Evolutionary conservation across 1,140 invertebrate species (phyloP).

Genomic region (Cepaea nemoralis): DNA sequence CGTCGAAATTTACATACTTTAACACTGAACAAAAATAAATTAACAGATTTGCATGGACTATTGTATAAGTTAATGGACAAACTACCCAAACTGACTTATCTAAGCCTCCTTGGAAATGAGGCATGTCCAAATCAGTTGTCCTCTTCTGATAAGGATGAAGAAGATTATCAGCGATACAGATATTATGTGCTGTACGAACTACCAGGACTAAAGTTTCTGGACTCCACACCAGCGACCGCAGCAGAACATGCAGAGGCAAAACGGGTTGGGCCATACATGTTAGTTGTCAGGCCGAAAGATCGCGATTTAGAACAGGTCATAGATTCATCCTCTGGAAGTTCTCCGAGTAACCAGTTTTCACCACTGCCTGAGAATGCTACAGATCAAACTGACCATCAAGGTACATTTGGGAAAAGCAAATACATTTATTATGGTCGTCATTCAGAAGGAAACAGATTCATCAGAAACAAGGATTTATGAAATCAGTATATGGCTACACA

Average conservation of each 20-base stretch:
- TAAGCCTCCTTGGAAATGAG: constrained; percentile 86
- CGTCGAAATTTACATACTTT: constrained; percentile 81
- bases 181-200: constrained; percentile 80
- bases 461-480: constrained; percentile 85
- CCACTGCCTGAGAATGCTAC: neutral
- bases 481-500: neutral
- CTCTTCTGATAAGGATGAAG: constrained; percentile 82
- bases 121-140: constrained; percentile 88
- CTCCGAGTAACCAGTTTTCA: neutral
- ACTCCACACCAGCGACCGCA: constrained; percentile 71
- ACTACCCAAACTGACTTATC: constrained; percentile 81
- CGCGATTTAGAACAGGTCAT: neutral
- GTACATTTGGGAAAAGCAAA: constrained; percentile 83
- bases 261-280: constrained; percentile 78
- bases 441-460: constrained; percentile 90
- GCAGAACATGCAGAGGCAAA: constrained; percentile 66
- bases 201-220: constrained; percentile 82
- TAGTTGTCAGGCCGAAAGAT: constrained; percentile 74
- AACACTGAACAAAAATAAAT: constrained; percentile 89
- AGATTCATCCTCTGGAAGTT: neutral
- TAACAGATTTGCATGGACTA: constrained; percentile 81
- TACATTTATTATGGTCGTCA: constrained; percentile 88
- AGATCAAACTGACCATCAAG: constrained; percentile 71
- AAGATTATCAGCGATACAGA: constrained; percentile 87
- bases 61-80: constrained; percentile 78